A percentile compares a stretch with the other conserved stretches of the same genome.
phyloP scores from a whole-genome alignment of 2,113 vertebrate species.

The Lophius piscatorius region DNA sequence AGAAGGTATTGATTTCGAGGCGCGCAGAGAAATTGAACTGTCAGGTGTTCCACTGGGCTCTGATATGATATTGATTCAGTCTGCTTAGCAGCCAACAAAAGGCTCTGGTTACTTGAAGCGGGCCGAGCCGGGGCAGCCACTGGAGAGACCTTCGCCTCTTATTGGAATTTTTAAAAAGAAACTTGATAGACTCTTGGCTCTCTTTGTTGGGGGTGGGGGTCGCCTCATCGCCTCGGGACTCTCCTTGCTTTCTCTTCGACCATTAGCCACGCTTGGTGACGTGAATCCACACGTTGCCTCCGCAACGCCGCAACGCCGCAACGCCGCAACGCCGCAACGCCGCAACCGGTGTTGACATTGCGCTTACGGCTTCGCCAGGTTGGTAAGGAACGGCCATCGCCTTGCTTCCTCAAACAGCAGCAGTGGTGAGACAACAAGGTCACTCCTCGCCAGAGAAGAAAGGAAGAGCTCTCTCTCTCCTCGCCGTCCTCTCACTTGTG shows the following conservation, averaged over 20 bases:
- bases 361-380: constrained; percentile 26
- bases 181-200: constrained; percentile 63
- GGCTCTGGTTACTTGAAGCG: constrained; percentile 65
- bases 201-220: constrained; percentile 35
- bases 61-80: constrained; percentile 86
- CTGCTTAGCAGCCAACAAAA: constrained; percentile 66
- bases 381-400: constrained; percentile 37
- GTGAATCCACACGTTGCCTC: constrained; percentile 20
- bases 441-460: background rate
- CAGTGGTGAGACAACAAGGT: constrained; percentile 6
- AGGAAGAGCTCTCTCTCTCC: constrained; percentile 32
- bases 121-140: background rate
- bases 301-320: background rate
- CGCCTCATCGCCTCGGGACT: constrained; percentile 21
- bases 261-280: constrained; percentile 39
- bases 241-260: constrained; percentile 29
- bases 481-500: constrained; percentile 56
- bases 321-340: constrained; percentile 12
- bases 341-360: constrained; percentile 32
- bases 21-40: constrained; percentile 86
- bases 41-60: constrained; percentile 79
- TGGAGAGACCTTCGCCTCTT: constrained; percentile 14
- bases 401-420: constrained; percentile 17
- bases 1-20: constrained; percentile 75
- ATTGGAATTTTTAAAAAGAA: constrained; percentile 71